Conservation (phyloP, 2,888 invertebrate species). For the Drosophila barbarae region DNA sequence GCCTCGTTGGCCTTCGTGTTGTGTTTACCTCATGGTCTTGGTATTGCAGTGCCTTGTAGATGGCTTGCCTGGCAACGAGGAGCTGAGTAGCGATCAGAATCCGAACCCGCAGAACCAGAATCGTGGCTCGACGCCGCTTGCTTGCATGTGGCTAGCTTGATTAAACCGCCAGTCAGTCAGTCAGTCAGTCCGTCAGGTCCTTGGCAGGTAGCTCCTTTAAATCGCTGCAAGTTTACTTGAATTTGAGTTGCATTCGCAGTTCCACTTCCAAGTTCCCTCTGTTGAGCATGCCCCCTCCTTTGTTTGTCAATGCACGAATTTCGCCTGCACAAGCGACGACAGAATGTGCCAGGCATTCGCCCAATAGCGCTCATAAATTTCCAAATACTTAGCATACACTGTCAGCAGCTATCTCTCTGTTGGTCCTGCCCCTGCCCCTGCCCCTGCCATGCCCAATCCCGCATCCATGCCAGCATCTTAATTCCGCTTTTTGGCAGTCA, state of each 20-base stretch:
- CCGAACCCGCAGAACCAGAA: conserved; percentile 44
- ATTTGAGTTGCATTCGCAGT: conserved; percentile 5
- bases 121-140: conserved; percentile 54
- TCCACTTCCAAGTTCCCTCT: conserved; percentile 4
- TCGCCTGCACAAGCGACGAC: conserved; percentile 24
- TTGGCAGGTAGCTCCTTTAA: conserved; percentile 20
- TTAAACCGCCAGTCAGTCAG: conserved; percentile 17
- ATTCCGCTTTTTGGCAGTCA: conserved; percentile 54
- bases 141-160: conserved; percentile 70
- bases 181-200: conserved; percentile 5
- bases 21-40: conserved; percentile 46
- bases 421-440: background rate
- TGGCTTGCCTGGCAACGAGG: conserved; percentile 59
- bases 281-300: conserved; percentile 33
- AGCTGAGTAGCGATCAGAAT: conserved; percentile 51
- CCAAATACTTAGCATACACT: conserved; percentile 59
- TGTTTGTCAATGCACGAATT: conserved; percentile 37
- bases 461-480: conserved; percentile 32
- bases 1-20: conserved; percentile 10
- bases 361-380: conserved; percentile 56
- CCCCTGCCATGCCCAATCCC: background rate
- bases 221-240: background rate
- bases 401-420: conserved; percentile 33
- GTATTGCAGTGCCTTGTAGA: conserved; percentile 69
- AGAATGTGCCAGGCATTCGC: conserved; percentile 35